phyloP scores from a whole-genome alignment of 1,140 invertebrate genomes.

The Hylaeus volcanicus region DNA sequence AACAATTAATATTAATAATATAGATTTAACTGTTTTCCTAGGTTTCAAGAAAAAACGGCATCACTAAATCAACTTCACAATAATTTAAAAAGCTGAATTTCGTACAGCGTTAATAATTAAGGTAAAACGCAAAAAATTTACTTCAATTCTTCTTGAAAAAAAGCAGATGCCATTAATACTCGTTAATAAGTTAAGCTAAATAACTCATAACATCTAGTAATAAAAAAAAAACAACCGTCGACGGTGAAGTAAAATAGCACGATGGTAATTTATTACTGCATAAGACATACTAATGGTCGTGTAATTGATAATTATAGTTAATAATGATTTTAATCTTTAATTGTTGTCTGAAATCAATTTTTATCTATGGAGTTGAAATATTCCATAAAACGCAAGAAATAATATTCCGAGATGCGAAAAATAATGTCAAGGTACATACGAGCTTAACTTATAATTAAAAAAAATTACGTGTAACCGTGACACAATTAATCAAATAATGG shows the following conservation, averaged over 20 bases:
- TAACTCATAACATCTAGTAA: constrained; percentile 75
- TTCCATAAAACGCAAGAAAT: constrained; percentile 54
- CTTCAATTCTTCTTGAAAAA: constrained; percentile 73
- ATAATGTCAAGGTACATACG: constrained; percentile 62
- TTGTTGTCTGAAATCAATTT: constrained; percentile 79
- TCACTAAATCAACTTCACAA: constrained; percentile 69
- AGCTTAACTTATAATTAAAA: constrained; percentile 59
- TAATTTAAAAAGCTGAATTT: constrained; percentile 58
- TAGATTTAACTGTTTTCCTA: constrained; percentile 52
- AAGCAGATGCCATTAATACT: constrained; percentile 76
- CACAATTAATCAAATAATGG: constrained; percentile 58
- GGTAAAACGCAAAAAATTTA: constrained; percentile 74
- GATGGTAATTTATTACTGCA: constrained; percentile 71
- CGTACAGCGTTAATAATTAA: constrained; percentile 67
- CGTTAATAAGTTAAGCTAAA: constrained; percentile 76
- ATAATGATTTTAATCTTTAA: constrained; percentile 80
- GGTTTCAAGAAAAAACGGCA: constrained; percentile 79
- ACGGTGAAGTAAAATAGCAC: constrained; percentile 70
- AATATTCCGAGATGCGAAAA: constrained; percentile 30
- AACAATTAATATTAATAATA: neutral
- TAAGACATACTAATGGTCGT: constrained; percentile 74
- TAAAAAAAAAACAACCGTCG: constrained; percentile 71
- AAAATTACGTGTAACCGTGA: constrained; percentile 54
- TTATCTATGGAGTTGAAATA: constrained; percentile 72
- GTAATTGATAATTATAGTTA: constrained; percentile 79